Evolutionary conservation across 1,140 invertebrate genomes (phyloP), one percentile per base, ranked within the genome.

Genomic region (Dryas iulia): DNA sequence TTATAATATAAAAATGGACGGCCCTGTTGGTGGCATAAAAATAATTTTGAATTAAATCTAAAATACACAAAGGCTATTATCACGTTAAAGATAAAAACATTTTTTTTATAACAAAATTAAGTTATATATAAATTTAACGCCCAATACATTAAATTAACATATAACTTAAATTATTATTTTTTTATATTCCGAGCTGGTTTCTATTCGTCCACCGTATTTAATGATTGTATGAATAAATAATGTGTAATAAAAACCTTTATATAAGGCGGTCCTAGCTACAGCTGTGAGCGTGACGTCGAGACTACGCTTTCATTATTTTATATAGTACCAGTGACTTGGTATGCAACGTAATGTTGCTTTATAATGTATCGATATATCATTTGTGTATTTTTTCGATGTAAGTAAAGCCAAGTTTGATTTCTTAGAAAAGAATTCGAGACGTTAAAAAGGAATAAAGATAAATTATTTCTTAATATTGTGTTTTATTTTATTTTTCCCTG

Each of bases 381-480:
- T 87, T 87, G 84, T 91, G 82, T 91, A 87, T 89, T 89, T 86
- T 89, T 89, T 91, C 84, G 81, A 85, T 91, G 87, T 88, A 88
- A 88, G 81, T 89, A 87, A 89, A 88, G 83, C 84, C 76, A 89
- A 89, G 82, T 89, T 89, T 87, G 85, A 87, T 89, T 91, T 86
- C 82, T 87, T 91, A 89, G 86, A 84, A 86, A 89, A 89, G 82
- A 89, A 86, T 89, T 89, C 79, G 80, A 89, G 86, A 89, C 79
- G 78, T 89, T 87, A 87, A 86, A 90, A 89, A 84, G 81, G 83
- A 87, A 85, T 84, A 91, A 89, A 89, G 81, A 89, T 89, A 89
- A 89, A 89, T 89, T 91, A 89, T 89, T 91, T 91, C 87, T 89
- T 89, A 87, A 77, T n/a, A 6, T 57, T 78, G 83, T 77, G 83